These are phyloP conservation scores for Calameuta pallipes DNA, from an alignment of 2,888 invertebrate genomes.

Conservation along the genomic window DNA sequence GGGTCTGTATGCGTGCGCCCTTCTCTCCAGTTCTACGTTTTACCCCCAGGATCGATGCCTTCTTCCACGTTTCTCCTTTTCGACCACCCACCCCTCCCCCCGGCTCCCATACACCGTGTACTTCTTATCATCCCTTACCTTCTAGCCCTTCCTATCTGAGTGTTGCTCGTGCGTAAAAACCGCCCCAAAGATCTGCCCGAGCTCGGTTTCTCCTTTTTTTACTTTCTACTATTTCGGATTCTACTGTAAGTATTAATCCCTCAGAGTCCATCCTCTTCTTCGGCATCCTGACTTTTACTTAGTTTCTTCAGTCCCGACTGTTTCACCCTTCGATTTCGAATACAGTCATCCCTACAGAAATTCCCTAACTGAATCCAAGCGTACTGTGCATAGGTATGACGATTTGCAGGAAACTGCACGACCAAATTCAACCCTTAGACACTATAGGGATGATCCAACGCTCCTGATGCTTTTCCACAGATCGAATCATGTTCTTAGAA, in stretches of 20 bases:
- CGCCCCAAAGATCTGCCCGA: conserved; percentile 11
- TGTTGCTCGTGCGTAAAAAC: conserved; percentile 60
- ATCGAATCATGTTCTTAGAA: background rate
- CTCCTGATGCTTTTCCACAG: background rate
- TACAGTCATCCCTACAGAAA: background rate
- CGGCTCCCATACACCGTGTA: background rate
- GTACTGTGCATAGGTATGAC: background rate
- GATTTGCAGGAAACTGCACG: background rate
- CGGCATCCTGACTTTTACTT: background rate
- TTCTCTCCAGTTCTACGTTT: conserved; percentile 7
- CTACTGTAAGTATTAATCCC: background rate
- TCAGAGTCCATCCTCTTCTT: background rate
- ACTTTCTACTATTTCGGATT: background rate
- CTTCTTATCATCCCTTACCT: conserved; percentile 31
- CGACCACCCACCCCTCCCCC: background rate
- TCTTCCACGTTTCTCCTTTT: background rate
- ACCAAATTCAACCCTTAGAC: background rate
- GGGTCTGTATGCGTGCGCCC: conserved; percentile 14
- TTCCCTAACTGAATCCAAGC: background rate
- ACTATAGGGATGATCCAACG: background rate
- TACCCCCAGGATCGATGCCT: conserved; percentile 20
- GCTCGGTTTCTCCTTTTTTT: background rate
- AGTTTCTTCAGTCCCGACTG: background rate
- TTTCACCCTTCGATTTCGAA: background rate
- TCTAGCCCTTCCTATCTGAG: conserved; percentile 49